phyloP scores from a whole-genome alignment of 1,140 invertebrate genomes.

The Papilio glaucus region DNA sequence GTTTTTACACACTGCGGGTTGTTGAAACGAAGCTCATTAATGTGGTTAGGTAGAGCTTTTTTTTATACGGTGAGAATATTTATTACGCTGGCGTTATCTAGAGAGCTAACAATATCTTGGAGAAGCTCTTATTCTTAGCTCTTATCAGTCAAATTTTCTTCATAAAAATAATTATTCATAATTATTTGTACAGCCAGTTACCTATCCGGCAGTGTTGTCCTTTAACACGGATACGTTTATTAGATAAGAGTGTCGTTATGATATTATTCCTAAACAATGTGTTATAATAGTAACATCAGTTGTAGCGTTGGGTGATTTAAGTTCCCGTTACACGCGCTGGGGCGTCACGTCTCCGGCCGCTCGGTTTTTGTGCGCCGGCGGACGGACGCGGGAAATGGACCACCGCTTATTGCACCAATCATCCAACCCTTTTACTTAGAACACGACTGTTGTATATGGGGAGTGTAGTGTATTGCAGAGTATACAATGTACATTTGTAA shows the following conservation, averaged over 20 bases:
- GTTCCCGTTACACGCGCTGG: constrained; percentile 19
- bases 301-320: background rate
- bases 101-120: too few relatives aligned
- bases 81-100: too few relatives aligned
- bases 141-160: too few relatives aligned
- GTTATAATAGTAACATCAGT: constrained; percentile 1
- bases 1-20: background rate
- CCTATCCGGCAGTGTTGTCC: background rate
- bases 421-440: background rate
- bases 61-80: too few relatives aligned
- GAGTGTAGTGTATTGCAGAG: too few relatives aligned
- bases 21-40: too few relatives aligned
- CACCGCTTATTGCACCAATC: background rate
- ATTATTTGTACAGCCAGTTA: background rate
- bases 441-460: background rate
- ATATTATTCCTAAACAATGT: background rate
- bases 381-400: constrained; percentile 40
- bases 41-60: too few relatives aligned
- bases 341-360: background rate
- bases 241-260: background rate
- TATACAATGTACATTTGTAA: too few relatives aligned
- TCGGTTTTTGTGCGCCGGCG: constrained; percentile 40
- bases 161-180: too few relatives aligned
- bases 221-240: background rate
- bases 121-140: too few relatives aligned